phyloP scores from a whole-genome alignment of 1,140 invertebrate genomes.

The Mactra quadrangularis region DNA sequence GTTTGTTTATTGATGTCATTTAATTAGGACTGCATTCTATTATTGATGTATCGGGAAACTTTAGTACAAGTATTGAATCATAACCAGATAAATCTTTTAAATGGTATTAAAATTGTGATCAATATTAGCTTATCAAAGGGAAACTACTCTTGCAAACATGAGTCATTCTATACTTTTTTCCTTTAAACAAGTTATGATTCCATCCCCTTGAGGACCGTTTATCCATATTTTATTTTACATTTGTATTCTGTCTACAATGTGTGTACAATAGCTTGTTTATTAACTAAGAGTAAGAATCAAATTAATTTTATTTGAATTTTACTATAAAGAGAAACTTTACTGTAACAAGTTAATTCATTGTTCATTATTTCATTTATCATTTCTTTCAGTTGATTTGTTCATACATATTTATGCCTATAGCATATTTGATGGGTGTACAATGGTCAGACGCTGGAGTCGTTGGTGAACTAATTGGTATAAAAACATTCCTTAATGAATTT shows the following conservation, averaged over 20 bases:
- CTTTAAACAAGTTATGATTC: too few species aligned
- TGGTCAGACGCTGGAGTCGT: constrained; percentile 79
- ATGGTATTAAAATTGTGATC: not conserved
- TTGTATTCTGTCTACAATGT: too few species aligned
- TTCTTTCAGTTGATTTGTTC: constrained; percentile 79
- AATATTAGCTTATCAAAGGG: not conserved
- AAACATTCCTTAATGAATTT: constrained; percentile 84
- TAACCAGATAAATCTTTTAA: not conserved
- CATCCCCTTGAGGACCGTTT: too few species aligned
- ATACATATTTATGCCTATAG: constrained; percentile 82
- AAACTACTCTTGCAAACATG: too few species aligned
- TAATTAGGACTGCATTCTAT: not conserved
- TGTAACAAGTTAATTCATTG: too few species aligned
- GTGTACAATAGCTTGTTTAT: too few species aligned
- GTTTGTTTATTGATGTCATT: not conserved
- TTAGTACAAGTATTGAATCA: not conserved
- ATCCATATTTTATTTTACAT: too few species aligned
- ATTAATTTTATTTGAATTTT: too few species aligned
- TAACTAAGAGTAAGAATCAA: too few species aligned
- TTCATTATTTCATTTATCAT: too few species aligned
- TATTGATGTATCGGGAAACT: not conserved
- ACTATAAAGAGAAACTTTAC: too few species aligned
- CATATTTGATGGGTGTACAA: constrained; percentile 81
- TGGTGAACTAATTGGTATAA: constrained; percentile 81
- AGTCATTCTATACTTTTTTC: not conserved